Conservation (phyloP, 2,888 invertebrate genomes). For the Erebia ligea region DNA sequence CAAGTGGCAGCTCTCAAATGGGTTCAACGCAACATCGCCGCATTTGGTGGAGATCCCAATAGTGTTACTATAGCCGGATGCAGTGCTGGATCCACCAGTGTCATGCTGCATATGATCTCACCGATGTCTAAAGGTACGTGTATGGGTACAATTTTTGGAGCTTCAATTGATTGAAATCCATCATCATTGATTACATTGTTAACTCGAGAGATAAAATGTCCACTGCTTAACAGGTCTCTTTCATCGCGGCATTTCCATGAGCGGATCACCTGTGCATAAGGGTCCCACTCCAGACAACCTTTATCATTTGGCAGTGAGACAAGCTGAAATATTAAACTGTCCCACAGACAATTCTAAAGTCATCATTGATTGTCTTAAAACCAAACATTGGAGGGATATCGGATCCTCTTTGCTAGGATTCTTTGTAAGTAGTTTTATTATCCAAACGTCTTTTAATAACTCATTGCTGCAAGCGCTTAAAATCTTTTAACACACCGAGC, state of each 20-base stretch:
- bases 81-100: constrained; percentile 79
- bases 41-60: constrained; percentile 86
- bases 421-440: constrained; percentile 55
- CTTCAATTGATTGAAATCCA: not conserved
- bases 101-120: constrained; percentile 82
- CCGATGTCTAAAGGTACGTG: constrained; percentile 83
- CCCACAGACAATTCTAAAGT: constrained; percentile 75
- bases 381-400: constrained; percentile 69
- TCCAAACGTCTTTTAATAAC: not conserved
- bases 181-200: not conserved
- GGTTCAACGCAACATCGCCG: constrained; percentile 84
- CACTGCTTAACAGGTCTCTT: constrained; percentile 80
- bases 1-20: constrained; percentile 85
- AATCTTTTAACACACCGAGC: not conserved
- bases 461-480: not conserved
- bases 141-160: too few species aligned
- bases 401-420: constrained; percentile 74
- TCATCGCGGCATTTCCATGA: constrained; percentile 87
- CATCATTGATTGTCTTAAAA: constrained; percentile 84
- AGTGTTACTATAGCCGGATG: constrained; percentile 84
- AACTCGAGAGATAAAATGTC: not conserved
- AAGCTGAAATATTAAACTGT: constrained; percentile 84
- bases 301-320: constrained; percentile 82
- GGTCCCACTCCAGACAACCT: constrained; percentile 80
- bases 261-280: constrained; percentile 83